Conservation (phyloP, 2,113 vertebrate genomes). For the Regulus satrapa region DNA sequence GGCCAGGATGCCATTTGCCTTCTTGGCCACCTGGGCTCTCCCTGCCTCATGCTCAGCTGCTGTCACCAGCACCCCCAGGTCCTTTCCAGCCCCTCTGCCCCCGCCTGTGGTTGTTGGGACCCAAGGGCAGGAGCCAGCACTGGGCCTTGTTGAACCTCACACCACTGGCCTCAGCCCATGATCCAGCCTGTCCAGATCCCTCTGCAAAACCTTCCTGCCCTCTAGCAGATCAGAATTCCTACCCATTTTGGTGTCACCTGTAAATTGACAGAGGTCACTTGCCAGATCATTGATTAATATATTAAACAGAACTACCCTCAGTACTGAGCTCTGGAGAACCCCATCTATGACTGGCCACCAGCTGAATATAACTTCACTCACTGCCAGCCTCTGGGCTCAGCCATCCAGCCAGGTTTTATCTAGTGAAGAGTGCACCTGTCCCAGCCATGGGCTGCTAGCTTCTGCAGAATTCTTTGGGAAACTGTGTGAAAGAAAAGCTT, state of each 20-base stretch:
- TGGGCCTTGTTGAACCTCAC: neutral
- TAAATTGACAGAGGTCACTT: neutral
- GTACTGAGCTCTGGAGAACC: neutral
- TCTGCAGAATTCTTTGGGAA: neutral
- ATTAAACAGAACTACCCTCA: neutral
- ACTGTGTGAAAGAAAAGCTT: neutral
- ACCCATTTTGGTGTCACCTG: neutral
- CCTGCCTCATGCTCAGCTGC: neutral
- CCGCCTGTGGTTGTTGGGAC: neutral
- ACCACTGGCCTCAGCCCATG: accelerated
- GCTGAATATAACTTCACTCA: neutral
- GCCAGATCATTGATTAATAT: neutral
- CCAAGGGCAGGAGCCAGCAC: accelerated
- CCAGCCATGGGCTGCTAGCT: neutral
- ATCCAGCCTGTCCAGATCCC: neutral
- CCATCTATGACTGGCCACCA: accelerated
- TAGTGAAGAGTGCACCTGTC: accelerated
- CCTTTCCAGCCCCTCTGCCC: neutral
- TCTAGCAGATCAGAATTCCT: neutral
- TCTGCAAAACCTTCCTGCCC: neutral
- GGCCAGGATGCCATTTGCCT: neutral
- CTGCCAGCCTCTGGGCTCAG: accelerated
- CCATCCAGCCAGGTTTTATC: neutral
- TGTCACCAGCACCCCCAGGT: neutral
- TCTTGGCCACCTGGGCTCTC: neutral